These are phyloP conservation scores for Tenthredo amoena DNA, from an alignment of 2,888 invertebrate genomes.

Conservation along the genomic window DNA sequence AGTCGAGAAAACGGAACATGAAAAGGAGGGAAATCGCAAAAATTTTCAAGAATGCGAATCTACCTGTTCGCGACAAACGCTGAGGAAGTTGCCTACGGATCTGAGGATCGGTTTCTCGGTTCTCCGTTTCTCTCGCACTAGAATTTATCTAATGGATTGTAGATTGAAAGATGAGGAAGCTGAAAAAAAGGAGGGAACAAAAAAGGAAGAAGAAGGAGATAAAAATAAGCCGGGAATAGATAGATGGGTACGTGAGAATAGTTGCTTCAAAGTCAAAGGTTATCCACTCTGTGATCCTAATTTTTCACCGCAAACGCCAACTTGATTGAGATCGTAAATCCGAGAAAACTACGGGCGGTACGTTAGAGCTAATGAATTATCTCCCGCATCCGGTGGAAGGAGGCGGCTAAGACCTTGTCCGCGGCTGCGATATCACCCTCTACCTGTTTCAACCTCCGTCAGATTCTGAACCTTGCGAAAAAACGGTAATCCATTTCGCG, in stretches of 20 bases:
- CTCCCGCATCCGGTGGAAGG: conserved; percentile 23
- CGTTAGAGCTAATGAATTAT: conserved; percentile 40
- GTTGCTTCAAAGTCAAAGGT: neutral
- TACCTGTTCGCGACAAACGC: neutral
- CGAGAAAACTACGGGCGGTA: conserved; percentile 32
- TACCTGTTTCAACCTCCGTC: neutral
- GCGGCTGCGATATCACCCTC: neutral
- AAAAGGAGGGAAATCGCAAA: neutral
- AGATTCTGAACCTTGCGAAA: neutral
- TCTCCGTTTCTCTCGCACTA: neutral
- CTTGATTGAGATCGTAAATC: conserved; percentile 44
- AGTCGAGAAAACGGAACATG: neutral
- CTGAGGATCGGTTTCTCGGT: neutral
- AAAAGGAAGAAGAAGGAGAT: neutral
- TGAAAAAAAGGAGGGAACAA: neutral
- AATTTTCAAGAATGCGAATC: neutral
- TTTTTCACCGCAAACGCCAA: conserved; percentile 25
- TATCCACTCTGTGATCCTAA: conserved; percentile 26
- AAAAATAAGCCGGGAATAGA: neutral
- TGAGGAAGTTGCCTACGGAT: neutral
- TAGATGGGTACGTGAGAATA: neutral
- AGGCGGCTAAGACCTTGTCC: conserved; percentile 11
- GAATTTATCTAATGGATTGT: conserved; percentile 13
- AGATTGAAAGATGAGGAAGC: neutral
- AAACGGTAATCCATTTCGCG: neutral